These are phyloP conservation scores for Cephus pulcher DNA, from an alignment of 2,888 invertebrate genomes.

Conservation along the genomic window DNA sequence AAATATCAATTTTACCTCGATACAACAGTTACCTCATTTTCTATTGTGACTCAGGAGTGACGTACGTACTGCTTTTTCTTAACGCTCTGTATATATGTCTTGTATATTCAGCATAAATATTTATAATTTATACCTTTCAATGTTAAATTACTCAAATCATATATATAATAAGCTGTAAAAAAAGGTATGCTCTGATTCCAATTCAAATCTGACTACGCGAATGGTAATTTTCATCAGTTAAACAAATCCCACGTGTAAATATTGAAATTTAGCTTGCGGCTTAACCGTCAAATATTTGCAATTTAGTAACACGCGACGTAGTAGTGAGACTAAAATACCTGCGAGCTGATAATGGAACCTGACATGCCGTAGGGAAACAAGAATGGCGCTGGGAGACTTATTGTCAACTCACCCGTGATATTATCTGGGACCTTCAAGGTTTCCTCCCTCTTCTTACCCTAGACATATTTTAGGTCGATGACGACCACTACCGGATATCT, in stretches of 20 bases:
- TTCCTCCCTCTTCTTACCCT: background rate
- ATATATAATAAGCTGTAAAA: background rate
- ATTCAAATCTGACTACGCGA: background rate
- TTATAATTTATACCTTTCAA: background rate
- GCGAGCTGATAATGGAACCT: background rate
- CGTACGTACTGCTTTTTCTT: background rate
- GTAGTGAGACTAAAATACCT: background rate
- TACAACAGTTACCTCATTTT: background rate
- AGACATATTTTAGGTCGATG: background rate
- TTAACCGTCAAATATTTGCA: constrained; percentile 22
- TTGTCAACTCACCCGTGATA: constrained; percentile 5
- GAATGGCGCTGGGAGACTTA: background rate
- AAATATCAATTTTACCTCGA: background rate
- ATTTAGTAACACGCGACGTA: background rate
- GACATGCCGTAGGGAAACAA: background rate
- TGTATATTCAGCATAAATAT: background rate
- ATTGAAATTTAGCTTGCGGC: constrained; percentile 16
- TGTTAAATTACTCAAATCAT: background rate
- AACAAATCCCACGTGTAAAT: constrained; percentile 10
- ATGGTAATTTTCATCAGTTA: constrained; percentile 1
- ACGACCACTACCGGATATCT: background rate
- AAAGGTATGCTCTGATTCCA: background rate
- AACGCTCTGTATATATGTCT: background rate
- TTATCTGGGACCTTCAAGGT: background rate
- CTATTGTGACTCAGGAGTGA: background rate